Percentiles rank a stretch among this genome's conserved stretches.
Conservation (phyloP, 2,888 invertebrate species). For the Saturnia pavonia region DNA sequence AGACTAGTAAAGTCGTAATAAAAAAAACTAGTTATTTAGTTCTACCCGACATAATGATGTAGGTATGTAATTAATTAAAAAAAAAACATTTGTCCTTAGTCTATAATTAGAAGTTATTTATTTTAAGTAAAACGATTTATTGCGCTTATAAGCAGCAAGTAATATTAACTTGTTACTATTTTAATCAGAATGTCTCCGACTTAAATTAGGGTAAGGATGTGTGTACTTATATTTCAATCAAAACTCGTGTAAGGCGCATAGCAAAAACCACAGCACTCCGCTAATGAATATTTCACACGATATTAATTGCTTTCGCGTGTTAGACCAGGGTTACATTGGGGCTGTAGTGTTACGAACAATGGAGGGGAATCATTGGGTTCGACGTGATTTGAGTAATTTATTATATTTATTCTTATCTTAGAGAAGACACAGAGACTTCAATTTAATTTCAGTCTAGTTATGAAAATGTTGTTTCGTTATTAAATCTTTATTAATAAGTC, state of each 20-base stretch:
- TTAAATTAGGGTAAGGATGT: neutral
- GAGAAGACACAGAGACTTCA: neutral
- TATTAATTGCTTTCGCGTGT: conserved; percentile 39
- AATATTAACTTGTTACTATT: neutral
- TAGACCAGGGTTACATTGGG: conserved; percentile 22
- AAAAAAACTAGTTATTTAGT: too few relatives aligned
- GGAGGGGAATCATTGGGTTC: neutral
- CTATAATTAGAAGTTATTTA: neutral
- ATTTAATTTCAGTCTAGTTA: neutral
- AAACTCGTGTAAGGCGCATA: conserved; percentile 20
- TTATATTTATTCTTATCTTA: neutral
- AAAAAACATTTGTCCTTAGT: too few relatives aligned
- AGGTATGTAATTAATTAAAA: too few relatives aligned
- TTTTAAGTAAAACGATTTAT: neutral
- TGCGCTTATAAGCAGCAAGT: neutral
- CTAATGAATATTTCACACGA: conserved; percentile 37
- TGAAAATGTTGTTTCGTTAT: neutral
- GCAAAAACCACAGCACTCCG: conserved; percentile 30
- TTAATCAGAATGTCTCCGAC: neutral
- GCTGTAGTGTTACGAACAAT: conserved; percentile 15
- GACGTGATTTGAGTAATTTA: neutral
- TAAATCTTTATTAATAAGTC: neutral
- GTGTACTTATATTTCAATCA: conserved; percentile 23
- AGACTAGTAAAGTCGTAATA: too few relatives aligned
- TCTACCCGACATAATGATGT: too few relatives aligned